Evolutionary conservation across 2,113 vertebrate genomes (phyloP).

Genomic region (Rhizomys pruinosus): DNA sequence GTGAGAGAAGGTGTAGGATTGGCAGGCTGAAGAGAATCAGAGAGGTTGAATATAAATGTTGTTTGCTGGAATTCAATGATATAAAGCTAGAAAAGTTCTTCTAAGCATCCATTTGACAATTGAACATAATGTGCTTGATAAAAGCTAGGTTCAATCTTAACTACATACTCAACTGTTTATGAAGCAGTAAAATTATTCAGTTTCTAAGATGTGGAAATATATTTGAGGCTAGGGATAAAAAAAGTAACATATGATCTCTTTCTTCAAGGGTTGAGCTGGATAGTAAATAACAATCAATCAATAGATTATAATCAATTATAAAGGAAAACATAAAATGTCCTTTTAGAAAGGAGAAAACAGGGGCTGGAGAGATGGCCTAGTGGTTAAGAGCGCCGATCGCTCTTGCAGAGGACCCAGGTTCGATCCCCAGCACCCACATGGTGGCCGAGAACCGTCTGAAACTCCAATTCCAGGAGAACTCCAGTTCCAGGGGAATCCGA

Average conservation of each 20-base stretch:
- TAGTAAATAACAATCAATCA: too few relatives aligned
- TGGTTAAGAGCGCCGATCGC: too few relatives aligned
- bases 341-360: neutral
- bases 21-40: neutral
- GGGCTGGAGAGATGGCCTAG: too few relatives aligned
- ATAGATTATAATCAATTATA: neutral
- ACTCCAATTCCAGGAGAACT: too few relatives aligned
- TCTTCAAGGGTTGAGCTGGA: neutral
- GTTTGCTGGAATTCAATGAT: neutral
- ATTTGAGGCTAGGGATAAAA: neutral
- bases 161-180: neutral
- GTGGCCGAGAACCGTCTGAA: too few relatives aligned
- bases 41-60: rapidly evolving
- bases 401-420: too few relatives aligned
- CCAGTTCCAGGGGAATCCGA: too few relatives aligned
- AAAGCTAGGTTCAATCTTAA: neutral
- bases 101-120: neutral
- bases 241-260: neutral
- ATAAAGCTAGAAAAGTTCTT: neutral
- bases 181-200: neutral
- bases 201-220: neutral
- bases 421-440: too few relatives aligned
- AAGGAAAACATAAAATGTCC: neutral
- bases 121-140: neutral
- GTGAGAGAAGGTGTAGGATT: neutral